Percentiles rank a stretch among this genome's conserved stretches.
phyloP scores from a whole-genome alignment of 1,140 invertebrate species.

The Drosophila setifemur region DNA sequence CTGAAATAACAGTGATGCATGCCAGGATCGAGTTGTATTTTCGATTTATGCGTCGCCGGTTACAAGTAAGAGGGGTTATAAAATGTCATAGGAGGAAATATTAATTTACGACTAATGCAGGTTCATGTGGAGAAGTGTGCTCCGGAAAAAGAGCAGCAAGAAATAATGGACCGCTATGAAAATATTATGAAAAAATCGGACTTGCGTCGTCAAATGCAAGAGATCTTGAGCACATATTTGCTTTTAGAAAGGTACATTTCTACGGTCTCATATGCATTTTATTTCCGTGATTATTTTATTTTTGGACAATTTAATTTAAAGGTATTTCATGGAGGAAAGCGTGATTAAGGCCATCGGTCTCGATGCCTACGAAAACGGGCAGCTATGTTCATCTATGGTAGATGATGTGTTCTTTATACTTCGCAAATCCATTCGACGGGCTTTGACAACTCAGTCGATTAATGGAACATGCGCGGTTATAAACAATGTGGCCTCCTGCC shows the following conservation, averaged over 20 bases:
- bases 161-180: constrained; percentile 86
- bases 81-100: not conserved
- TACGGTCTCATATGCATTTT: not conserved
- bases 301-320: constrained; percentile 36
- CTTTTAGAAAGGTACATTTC: constrained; percentile 90
- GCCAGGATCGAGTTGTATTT: constrained; percentile 95
- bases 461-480: constrained; percentile 98
- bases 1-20: constrained; percentile 96
- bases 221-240: constrained; percentile 95
- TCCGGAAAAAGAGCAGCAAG: constrained; percentile 84
- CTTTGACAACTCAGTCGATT: constrained; percentile 93
- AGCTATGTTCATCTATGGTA: constrained; percentile 95
- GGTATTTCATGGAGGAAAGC: constrained; percentile 97
- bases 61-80: constrained; percentile 85
- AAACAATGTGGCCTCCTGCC: constrained; percentile 94
- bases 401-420: constrained; percentile 99
- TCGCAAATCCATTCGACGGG: constrained; percentile 96
- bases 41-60: constrained; percentile 91
- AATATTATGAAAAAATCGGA: constrained; percentile 89
- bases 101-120: constrained; percentile 75
- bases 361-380: constrained; percentile 88
- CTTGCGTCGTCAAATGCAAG: constrained; percentile 93
- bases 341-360: constrained; percentile 96
- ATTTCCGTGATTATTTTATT: no score
- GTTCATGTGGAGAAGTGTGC: constrained; percentile 86